A percentile compares a stretch with the other conserved stretches of the same genome.
These are phyloP conservation scores for Bugulina stolonifera DNA, from an alignment of 2,888 invertebrate genomes.

Conservation along the genomic window DNA sequence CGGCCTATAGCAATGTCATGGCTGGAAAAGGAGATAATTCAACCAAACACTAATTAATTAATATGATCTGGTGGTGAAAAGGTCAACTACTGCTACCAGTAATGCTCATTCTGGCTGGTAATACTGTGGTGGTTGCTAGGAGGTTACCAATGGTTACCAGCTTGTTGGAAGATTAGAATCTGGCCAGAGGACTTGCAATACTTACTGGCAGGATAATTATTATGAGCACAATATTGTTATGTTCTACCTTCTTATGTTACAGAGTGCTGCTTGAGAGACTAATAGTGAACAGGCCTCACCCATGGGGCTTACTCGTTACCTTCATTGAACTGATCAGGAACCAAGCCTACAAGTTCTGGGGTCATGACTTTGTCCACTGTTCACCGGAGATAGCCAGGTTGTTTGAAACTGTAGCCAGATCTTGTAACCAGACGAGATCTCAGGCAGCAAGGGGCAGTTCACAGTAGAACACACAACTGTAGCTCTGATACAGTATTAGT, in stretches of 20 bases:
- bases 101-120: background rate
- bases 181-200: too few species aligned
- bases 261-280: constrained; percentile 89
- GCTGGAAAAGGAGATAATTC: too few species aligned
- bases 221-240: background rate
- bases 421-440: constrained; percentile 65
- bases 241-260: constrained; percentile 30
- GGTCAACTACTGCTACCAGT: background rate
- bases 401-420: constrained; percentile 91
- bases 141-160: background rate
- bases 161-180: too few species aligned
- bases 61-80: too few species aligned
- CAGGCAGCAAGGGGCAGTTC: background rate
- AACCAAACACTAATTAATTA: too few species aligned
- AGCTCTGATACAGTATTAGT: too few species aligned
- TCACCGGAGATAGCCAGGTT: constrained; percentile 96
- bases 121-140: background rate
- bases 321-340: constrained; percentile 99
- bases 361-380: constrained; percentile 97
- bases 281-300: constrained; percentile 96
- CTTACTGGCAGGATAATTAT: background rate
- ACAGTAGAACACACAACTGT: too few species aligned
- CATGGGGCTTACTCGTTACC: constrained; percentile 97
- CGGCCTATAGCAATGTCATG: too few species aligned
- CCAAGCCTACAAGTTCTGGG: constrained; percentile 97